A percentile compares a stretch with the other conserved stretches of the same genome.
Conservation (phyloP, 2,888 invertebrate genomes). For the Allolobophora icterica region DNA sequence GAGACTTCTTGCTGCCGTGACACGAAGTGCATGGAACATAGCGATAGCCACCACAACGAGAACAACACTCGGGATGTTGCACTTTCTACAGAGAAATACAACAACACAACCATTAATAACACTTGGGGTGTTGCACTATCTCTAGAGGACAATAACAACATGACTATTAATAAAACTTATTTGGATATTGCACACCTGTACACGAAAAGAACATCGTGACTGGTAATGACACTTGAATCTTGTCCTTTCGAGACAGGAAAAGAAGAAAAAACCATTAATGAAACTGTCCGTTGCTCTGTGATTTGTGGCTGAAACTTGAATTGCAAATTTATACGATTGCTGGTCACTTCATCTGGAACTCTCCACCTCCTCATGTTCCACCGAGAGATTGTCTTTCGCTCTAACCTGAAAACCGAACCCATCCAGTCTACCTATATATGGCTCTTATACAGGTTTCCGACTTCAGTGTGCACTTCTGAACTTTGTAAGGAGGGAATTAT, state of each 20-base stretch:
- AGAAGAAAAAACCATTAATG: neutral
- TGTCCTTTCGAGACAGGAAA: constrained; percentile 2
- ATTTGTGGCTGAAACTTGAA: too few species aligned
- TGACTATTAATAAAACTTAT: neutral
- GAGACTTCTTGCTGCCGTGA: constrained; percentile 94
- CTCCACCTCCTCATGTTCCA: too few species aligned
- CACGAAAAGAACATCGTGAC: neutral
- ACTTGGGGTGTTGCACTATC: constrained; percentile 31
- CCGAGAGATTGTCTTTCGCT: too few species aligned
- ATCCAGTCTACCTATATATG: too few species aligned
- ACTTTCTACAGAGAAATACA: constrained; percentile 34
- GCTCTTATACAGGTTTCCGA: too few species aligned
- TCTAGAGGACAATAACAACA: neutral
- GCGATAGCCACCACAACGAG: constrained; percentile 88
- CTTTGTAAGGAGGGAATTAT: too few species aligned
- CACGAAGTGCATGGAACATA: constrained; percentile 88
- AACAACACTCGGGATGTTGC: constrained; percentile 69
- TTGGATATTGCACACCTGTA: constrained; percentile 15
- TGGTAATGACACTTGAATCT: too few species aligned
- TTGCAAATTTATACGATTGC: too few species aligned
- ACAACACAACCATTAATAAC: neutral
- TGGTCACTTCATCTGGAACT: too few species aligned
- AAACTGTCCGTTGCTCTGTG: too few species aligned
- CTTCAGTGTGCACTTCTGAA: too few species aligned
- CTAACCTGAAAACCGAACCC: too few species aligned